Evolutionary conservation across 2,113 vertebrate genomes (phyloP), one percentile per base, ranked within the genome.

Genomic region (Enhydra lutris): DNA sequence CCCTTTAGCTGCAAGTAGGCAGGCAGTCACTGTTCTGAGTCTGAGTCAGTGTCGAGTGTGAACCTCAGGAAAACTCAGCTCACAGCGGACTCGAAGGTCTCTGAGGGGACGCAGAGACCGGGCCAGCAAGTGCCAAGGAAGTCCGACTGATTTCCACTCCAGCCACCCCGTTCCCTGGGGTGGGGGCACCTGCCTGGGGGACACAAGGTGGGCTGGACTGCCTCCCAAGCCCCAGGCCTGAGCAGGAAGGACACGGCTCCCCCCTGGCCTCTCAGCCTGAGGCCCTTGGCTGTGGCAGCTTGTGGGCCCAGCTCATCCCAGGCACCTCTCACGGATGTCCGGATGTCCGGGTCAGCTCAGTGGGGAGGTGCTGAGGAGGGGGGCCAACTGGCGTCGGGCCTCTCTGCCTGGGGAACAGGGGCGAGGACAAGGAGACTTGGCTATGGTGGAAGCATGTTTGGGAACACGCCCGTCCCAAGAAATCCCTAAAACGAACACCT

Each of bases 81-180:
- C 80, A 18, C 52, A 7, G 65, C 12, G 8, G 29, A 63, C 45
- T 26, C 0, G 18, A 31, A 47, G 73, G 45, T 42, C 31, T 24
- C 26, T 15, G 17, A 13, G 69, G 42, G 67, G 8, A 71, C 29
- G 7, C 0, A 0, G 7, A 4, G 6, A 57, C 7, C 20, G 57
- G 45, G 39, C 18, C 34, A 36, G 76, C 34, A 4, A 4, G 10
- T 4, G 0, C 73, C 13, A 21, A 84, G 79, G 80, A 47, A 63
- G 47, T 45, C 55, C 4, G 9, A 9, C 7, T 59, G 47, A 7
- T 21, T 81, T 31, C 45, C n/a, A 74, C 7, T 7, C 63, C 31
- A 6, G 14, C 31, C 63, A 31, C 57, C 34, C 23, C 55, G 23
- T 23, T 65, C 47, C 3, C 57, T 52, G 18, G 42, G 13, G 36